A percentile compares a stretch with the other conserved stretches of the same genome.
phyloP scores from a whole-genome alignment of 2,113 vertebrate genomes.

The Hystrix brachyura region DNA sequence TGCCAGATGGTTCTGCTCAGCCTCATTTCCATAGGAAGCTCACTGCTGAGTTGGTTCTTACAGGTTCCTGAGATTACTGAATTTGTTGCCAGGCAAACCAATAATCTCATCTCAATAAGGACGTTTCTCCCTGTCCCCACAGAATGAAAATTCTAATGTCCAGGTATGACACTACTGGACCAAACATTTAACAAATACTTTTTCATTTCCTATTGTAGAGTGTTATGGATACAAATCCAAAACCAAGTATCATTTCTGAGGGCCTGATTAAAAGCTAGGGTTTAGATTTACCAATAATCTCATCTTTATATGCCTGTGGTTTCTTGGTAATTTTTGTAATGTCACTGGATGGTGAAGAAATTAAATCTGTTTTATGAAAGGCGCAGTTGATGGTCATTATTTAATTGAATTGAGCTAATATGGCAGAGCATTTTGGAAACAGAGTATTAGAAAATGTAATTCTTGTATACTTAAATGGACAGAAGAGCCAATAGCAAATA shows the following conservation, averaged over 20 bases:
- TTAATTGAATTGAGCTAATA: conserved; percentile 78
- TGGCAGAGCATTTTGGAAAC: neutral
- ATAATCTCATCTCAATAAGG: conserved; percentile 37
- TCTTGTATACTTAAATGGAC: conserved; percentile 74
- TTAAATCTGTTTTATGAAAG: conserved; percentile 64
- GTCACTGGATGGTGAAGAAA: conserved; percentile 47
- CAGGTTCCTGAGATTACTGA: conserved; percentile 63
- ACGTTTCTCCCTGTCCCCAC: neutral
- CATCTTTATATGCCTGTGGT: neutral
- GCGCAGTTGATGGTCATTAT: conserved; percentile 28
- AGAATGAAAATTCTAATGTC: neutral
- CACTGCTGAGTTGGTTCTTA: neutral
- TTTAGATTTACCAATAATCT: neutral
- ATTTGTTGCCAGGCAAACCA: conserved; percentile 66
- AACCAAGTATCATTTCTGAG: neutral
- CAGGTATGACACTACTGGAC: neutral
- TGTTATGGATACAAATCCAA: neutral
- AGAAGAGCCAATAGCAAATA: conserved; percentile 74
- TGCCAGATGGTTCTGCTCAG: conserved; percentile 73
- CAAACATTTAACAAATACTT: neutral
- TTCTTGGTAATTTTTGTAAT: conserved; percentile 50
- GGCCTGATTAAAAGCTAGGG: neutral
- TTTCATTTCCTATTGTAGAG: neutral
- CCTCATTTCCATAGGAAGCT: conserved; percentile 60
- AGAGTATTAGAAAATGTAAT: conserved; percentile 51